Percentiles rank a stretch among this genome's conserved stretches.
These are phyloP conservation scores for Troilus luridus DNA, from an alignment of 2,888 invertebrate species.

Conservation along the genomic window DNA sequence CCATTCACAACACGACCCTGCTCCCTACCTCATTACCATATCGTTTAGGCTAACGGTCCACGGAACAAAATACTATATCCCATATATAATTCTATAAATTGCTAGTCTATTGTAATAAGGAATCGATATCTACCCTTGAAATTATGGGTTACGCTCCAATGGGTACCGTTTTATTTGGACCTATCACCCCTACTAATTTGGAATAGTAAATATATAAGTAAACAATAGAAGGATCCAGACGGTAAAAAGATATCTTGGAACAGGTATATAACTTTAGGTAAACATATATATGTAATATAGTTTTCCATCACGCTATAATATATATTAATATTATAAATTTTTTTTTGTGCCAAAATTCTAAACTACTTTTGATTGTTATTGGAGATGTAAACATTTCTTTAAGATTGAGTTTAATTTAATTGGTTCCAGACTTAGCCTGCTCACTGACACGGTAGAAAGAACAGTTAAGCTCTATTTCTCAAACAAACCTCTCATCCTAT, in stretches of 20 bases:
- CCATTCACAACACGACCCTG: slow-evolving; percentile 2
- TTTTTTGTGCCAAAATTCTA: too few relatives aligned
- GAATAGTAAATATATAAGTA: too few relatives aligned
- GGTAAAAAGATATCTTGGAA: too few relatives aligned
- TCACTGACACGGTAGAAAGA: background rate
- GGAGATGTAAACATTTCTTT: background rate
- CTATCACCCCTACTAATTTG: background rate
- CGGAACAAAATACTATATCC: slow-evolving; percentile 1
- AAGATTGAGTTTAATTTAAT: background rate
- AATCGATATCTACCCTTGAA: background rate
- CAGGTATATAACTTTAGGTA: too few relatives aligned
- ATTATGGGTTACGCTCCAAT: slow-evolving; percentile 7
- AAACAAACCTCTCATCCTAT: background rate
- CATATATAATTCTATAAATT: slow-evolving; percentile 38
- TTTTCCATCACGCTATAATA: too few relatives aligned
- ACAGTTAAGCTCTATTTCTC: background rate
- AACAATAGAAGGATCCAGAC: too few relatives aligned
- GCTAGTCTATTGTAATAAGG: slow-evolving; percentile 10
- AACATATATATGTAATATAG: too few relatives aligned
- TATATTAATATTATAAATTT: too few relatives aligned
- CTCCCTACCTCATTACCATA: slow-evolving; percentile 1
- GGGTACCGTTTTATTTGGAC: background rate
- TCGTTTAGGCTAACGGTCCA: background rate
- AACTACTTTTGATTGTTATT: too few relatives aligned
- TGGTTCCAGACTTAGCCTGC: background rate